Percentiles rank a stretch among this genome's conserved stretches.
phyloP scores from a whole-genome alignment of 2,113 vertebrate species.

The Hiodon alosoides region DNA sequence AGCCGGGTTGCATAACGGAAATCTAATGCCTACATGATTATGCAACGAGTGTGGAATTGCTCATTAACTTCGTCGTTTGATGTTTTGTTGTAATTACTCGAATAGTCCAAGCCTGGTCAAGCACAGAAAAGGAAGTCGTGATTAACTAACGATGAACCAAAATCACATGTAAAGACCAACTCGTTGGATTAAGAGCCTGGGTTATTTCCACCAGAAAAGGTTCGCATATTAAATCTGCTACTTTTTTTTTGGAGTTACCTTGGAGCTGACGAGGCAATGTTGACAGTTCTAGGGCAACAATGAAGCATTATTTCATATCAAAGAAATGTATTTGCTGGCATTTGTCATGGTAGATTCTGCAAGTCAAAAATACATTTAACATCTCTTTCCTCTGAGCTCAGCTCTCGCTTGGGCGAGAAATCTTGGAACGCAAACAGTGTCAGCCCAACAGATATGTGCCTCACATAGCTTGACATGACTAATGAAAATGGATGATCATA shows the following conservation, averaged over 20 bases:
- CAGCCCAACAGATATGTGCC: conserved; percentile 42
- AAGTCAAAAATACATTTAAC: conserved; percentile 24
- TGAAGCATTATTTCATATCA: conserved; percentile 35
- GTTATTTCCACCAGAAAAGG: neutral
- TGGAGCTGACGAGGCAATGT: conserved; percentile 24
- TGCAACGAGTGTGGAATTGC: conserved; percentile 12
- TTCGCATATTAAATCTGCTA: neutral
- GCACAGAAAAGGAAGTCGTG: conserved; percentile 12
- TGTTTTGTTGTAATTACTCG: conserved; percentile 30
- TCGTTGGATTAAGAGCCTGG: neutral
- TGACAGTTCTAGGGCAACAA: conserved; percentile 49
- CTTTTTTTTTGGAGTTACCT: conserved; percentile 2
- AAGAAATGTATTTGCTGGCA: conserved; percentile 15
- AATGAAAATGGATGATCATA: conserved; percentile 59
- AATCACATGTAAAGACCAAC: too few species aligned
- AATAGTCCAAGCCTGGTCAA: conserved; percentile 11
- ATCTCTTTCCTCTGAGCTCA: conserved; percentile 9
- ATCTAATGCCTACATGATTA: neutral
- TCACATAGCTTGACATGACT: conserved; percentile 42
- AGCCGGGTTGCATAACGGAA: neutral
- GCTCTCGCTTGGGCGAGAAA: conserved; percentile 21
- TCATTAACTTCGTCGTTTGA: conserved; percentile 28
- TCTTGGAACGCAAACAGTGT: conserved; percentile 41
- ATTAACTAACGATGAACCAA: too few species aligned
- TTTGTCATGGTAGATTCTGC: conserved; percentile 30